Evolutionary conservation across 2,797 vertebrate genomes (phyloP).

Genomic region (Gila robusta): DNA sequence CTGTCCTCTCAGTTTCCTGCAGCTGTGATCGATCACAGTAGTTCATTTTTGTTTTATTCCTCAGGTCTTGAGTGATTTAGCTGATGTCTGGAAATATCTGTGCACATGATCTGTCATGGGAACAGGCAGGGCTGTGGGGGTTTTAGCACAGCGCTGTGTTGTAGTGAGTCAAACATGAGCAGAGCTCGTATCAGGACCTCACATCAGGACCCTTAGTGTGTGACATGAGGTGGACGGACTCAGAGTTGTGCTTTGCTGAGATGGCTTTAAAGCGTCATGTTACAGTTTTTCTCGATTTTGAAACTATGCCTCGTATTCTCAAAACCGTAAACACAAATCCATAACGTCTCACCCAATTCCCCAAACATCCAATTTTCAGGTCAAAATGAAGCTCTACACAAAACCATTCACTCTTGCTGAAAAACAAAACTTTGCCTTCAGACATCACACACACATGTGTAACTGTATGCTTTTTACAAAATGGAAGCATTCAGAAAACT

Average conservation of each 20-base stretch:
- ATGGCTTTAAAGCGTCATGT: neutral
- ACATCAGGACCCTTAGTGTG: conserved; percentile 8
- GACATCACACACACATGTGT: too few relatives aligned
- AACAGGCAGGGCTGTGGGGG: neutral
- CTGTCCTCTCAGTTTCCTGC: conserved; percentile 12
- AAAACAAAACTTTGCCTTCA: too few relatives aligned
- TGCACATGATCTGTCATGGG: conserved; percentile 32
- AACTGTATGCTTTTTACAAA: too few relatives aligned
- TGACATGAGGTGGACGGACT: neutral
- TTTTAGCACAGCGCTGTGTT: neutral
- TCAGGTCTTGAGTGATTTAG: conserved; percentile 30
- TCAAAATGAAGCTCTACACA: too few relatives aligned
- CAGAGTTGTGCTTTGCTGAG: neutral
- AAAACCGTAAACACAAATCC: too few relatives aligned
- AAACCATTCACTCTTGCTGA: too few relatives aligned
- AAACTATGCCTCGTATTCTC: too few relatives aligned
- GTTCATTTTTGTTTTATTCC: conserved; percentile 39
- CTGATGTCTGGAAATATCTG: conserved; percentile 35
- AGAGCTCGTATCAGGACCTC: neutral
- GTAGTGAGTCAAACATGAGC: neutral
- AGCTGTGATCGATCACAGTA: conserved; percentile 47
- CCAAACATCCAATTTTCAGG: too few relatives aligned
- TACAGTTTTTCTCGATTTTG: neutral
- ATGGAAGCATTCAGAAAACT: too few relatives aligned
- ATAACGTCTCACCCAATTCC: too few relatives aligned